phyloP scores from a whole-genome alignment of 2,113 vertebrate species.

The Rhagologus leucostigma region DNA sequence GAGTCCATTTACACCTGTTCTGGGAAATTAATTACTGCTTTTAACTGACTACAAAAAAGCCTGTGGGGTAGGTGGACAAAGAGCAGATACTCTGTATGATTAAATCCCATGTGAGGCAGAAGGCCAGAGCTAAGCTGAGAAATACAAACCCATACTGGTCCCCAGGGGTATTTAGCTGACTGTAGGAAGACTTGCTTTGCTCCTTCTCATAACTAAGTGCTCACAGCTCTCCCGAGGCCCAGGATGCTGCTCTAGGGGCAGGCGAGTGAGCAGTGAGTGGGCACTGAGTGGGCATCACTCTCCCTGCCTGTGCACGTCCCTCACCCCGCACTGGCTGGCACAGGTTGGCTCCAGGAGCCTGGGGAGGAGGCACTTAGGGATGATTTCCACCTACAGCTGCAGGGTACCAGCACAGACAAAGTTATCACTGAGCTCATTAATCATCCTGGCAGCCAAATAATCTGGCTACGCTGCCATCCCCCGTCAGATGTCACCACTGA shows the following conservation, averaged over 20 bases:
- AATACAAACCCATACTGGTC: neutral
- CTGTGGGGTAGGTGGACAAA: neutral
- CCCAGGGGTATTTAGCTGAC: neutral
- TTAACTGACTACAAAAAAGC: conserved; percentile 9
- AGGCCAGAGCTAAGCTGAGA: neutral
- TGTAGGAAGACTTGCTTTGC: neutral
- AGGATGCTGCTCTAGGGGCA: neutral
- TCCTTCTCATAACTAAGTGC: neutral
- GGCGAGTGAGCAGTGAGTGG: neutral
- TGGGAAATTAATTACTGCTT: conserved; percentile 10
- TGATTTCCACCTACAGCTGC: neutral
- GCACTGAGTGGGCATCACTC: neutral
- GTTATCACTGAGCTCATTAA: neutral
- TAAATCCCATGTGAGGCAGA: neutral
- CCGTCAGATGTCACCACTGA: neutral
- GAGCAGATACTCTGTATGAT: neutral
- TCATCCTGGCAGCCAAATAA: neutral
- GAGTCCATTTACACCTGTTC: neutral
- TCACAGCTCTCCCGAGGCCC: neutral
- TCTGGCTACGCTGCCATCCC: neutral
- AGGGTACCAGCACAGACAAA: neutral
- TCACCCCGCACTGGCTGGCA: neutral
- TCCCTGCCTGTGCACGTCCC: neutral
- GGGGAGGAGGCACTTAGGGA: neutral
- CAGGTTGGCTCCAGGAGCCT: neutral